Conservation (phyloP, 2,113 vertebrate genomes). For the Hippopotamus amphibius region DNA sequence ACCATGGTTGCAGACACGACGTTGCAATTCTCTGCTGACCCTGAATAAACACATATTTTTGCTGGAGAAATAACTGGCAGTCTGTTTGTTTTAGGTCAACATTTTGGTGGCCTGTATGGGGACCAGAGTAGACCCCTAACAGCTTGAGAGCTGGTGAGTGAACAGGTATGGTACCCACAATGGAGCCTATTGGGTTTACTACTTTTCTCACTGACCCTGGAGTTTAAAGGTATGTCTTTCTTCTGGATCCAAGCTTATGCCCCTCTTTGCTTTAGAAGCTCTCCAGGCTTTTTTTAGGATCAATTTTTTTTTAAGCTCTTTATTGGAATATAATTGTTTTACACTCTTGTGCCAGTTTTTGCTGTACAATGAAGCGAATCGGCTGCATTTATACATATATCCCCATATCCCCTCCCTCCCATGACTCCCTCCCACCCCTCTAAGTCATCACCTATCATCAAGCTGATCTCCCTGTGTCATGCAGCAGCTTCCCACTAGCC, state of each 20-base stretch:
- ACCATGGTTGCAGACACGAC: neutral
- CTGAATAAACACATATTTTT: neutral
- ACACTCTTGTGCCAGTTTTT: too few species aligned
- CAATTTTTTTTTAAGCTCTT: neutral
- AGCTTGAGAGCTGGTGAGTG: neutral
- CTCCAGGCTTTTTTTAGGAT: neutral
- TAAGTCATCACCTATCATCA: too few species aligned
- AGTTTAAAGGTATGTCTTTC: neutral
- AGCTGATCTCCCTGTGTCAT: too few species aligned
- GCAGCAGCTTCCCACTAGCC: too few species aligned
- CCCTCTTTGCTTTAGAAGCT: neutral
- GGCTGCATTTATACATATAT: too few species aligned
- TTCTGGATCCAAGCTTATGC: neutral
- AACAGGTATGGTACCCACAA: neutral
- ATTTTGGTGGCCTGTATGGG: neutral
- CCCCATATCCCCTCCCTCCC: too few species aligned
- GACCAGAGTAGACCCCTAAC: neutral
- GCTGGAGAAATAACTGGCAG: neutral
- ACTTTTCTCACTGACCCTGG: neutral
- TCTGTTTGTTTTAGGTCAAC: neutral
- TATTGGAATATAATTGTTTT: too few species aligned
- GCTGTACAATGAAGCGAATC: too few species aligned
- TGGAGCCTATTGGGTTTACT: neutral
- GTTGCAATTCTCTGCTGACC: neutral
- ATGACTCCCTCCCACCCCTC: too few species aligned